phyloP scores from a whole-genome alignment of 1,140 invertebrate species.

The Zaprionus taronus region DNA sequence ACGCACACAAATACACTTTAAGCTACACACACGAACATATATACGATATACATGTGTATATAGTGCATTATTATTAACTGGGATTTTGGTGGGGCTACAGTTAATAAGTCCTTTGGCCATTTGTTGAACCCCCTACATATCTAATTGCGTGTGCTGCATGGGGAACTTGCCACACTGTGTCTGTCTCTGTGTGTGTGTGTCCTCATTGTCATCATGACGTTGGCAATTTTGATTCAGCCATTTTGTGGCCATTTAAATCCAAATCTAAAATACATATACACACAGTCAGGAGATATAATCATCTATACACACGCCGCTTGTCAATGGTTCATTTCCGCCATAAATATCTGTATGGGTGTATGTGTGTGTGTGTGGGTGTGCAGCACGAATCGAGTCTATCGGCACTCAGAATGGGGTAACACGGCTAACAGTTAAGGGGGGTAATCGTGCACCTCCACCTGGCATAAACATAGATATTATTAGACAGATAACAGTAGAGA shows the following conservation, averaged over 20 bases:
- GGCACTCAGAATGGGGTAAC: background rate
- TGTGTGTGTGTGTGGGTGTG: too few species aligned
- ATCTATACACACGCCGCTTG: background rate
- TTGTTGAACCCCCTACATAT: background rate
- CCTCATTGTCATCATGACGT: background rate
- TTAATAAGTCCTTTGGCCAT: conserved; percentile 4
- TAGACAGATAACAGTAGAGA: conserved; percentile 1
- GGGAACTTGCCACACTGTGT: too few species aligned
- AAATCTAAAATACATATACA: background rate
- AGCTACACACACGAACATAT: background rate
- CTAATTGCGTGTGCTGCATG: background rate
- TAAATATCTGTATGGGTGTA: background rate
- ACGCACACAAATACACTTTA: background rate
- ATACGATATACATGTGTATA: background rate
- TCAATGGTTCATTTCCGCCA: conserved; percentile 4
- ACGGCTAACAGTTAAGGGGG: background rate
- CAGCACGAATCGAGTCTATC: background rate
- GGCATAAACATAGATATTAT: conserved; percentile 14
- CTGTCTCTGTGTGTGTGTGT: background rate
- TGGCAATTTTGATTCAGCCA: background rate
- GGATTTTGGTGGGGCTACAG: background rate
- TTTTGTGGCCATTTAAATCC: conserved; percentile 7
- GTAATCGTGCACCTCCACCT: background rate
- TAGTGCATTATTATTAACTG: background rate
- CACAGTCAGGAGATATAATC: background rate